Evolutionary conservation across 1,140 invertebrate genomes (phyloP).

Genomic region (Carposina sasakii): DNA sequence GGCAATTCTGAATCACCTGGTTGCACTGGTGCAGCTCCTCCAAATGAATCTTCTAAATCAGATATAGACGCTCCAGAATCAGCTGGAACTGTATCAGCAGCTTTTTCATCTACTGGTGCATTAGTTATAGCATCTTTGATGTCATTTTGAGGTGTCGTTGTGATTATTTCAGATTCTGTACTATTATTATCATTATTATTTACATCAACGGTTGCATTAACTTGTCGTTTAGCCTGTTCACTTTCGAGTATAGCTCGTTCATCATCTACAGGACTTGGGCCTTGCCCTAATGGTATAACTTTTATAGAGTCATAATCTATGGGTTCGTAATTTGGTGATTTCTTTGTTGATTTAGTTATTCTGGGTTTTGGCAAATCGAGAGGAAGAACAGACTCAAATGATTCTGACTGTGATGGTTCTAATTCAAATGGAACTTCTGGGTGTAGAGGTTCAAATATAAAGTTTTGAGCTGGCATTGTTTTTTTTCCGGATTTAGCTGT

Average conservation of each 20-base stretch:
- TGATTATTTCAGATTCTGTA: constrained; percentile 16
- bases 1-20: constrained; percentile 75
- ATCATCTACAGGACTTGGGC: constrained; percentile 44
- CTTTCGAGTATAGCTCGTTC: constrained; percentile 43
- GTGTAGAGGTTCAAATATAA: constrained; percentile 50
- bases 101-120: constrained; percentile 5
- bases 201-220: constrained; percentile 49
- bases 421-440: constrained; percentile 55
- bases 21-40: constrained; percentile 72
- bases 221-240: constrained; percentile 63
- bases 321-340: constrained; percentile 42
- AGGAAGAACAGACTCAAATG: constrained; percentile 40
- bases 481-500: constrained; percentile 22
- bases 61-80: constrained; percentile 67
- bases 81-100: constrained; percentile 52
- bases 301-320: constrained; percentile 60
- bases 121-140: background rate
- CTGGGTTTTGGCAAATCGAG: constrained; percentile 49
- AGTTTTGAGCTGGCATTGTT: constrained; percentile 35
- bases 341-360: constrained; percentile 40
- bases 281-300: constrained; percentile 58
- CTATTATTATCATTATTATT: constrained; percentile 31
- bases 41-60: constrained; percentile 86
- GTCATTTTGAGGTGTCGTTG: constrained; percentile 5
- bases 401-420: constrained; percentile 54